A percentile compares a stretch with the other conserved stretches of the same genome.
Conservation (phyloP, 1,140 invertebrate genomes). For the Colletes latitarsis region DNA sequence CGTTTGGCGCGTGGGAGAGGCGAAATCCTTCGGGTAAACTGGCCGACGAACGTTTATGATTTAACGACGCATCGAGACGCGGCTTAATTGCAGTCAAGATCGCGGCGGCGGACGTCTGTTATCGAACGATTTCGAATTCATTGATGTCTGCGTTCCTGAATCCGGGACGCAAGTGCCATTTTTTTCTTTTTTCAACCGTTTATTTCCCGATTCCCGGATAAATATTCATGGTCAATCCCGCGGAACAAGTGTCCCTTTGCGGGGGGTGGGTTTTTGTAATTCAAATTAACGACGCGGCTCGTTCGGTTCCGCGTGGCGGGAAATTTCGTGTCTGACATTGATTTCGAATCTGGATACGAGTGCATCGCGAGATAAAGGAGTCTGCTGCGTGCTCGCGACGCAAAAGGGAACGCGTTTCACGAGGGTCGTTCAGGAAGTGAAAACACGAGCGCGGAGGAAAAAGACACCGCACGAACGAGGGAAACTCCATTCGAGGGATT, state of each 20-base stretch:
- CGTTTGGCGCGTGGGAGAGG: slow-evolving; percentile 52
- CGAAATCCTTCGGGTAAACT: slow-evolving; percentile 20
- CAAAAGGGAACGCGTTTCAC: background rate
- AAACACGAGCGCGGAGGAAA: background rate
- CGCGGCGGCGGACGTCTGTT: background rate
- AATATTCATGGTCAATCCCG: slow-evolving; percentile 16
- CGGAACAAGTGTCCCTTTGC: slow-evolving; percentile 10
- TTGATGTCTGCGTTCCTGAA: slow-evolving; percentile 18
- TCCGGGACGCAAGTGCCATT: background rate
- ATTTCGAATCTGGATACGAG: background rate
- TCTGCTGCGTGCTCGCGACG: background rate
- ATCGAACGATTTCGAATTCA: slow-evolving; percentile 1
- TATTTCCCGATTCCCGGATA: background rate
- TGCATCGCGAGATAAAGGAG: background rate
- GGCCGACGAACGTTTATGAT: slow-evolving; percentile 46
- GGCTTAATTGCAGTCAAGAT: slow-evolving; percentile 39
- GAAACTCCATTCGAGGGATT: background rate
- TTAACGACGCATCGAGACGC: slow-evolving; percentile 42
- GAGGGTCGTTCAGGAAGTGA: background rate
- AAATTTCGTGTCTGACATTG: background rate
- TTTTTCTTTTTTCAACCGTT: background rate
- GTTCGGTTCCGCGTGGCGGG: background rate
- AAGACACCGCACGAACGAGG: background rate
- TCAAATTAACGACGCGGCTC: background rate
- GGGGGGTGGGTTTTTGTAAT: background rate